These are phyloP conservation scores for Rhegmatorhina hoffmannsi DNA, from an alignment of 2,113 vertebrate genomes.

Conservation along the genomic window DNA sequence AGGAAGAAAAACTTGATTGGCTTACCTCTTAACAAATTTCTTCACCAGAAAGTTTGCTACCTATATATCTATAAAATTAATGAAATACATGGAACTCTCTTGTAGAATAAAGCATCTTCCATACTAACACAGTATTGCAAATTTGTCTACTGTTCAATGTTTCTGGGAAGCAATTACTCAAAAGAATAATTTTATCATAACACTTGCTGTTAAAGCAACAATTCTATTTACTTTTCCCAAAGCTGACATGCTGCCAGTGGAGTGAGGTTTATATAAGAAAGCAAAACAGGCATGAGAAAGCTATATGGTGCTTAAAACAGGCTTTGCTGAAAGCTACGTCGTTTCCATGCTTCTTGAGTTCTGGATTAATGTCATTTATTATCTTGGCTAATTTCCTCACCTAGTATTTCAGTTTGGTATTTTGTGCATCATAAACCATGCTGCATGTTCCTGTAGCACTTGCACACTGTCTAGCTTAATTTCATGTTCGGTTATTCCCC, in stretches of 20 bases:
- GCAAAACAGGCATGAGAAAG: background rate
- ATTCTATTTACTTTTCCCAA: background rate
- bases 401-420: background rate
- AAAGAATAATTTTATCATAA: background rate
- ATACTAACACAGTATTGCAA: background rate
- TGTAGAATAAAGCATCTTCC: background rate
- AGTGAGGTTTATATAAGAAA: background rate
- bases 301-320: background rate
- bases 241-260: background rate
- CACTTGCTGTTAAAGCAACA: background rate
- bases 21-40: background rate
- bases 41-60: background rate
- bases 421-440: slow-evolving; percentile 10
- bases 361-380: slow-evolving; percentile 7
- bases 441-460: background rate
- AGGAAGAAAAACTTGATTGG: background rate
- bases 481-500: background rate
- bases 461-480: slow-evolving; percentile 1
- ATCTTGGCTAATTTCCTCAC: background rate
- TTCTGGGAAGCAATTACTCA: background rate
- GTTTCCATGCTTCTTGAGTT: background rate
- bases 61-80: background rate
- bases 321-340: background rate
- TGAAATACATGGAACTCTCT: background rate
- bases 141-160: background rate